Percentiles rank a stretch among this genome's conserved stretches.
Evolutionary conservation across 2,113 vertebrate species (phyloP).

Genomic region (Crocuta crocuta): DNA sequence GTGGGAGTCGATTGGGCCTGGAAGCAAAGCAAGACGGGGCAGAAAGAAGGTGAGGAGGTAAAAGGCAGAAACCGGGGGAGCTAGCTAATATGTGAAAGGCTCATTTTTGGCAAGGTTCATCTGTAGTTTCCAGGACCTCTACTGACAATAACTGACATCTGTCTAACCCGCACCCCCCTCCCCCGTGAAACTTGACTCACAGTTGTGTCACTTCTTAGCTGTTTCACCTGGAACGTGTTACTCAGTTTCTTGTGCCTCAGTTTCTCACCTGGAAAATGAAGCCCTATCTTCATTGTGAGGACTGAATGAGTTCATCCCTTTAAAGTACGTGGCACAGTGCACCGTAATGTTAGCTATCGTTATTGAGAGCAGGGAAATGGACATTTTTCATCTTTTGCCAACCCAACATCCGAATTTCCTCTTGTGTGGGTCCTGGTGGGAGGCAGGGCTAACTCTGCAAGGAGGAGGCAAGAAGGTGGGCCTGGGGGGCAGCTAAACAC

Average conservation of each 20-base stretch:
- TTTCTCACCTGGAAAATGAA: background rate
- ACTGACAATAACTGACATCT: background rate
- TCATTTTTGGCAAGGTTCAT: background rate
- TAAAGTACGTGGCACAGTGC: background rate
- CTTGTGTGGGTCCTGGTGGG: background rate
- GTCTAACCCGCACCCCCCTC: too few relatives aligned
- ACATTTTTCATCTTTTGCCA: background rate
- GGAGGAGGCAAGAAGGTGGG: background rate
- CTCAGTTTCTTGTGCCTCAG: background rate
- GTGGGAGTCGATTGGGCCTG: background rate
- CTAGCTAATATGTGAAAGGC: too few relatives aligned
- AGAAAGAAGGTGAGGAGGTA: background rate
- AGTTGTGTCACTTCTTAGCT: background rate
- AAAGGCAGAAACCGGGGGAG: rapidly evolving
- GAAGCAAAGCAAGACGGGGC: background rate
- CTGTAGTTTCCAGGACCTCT: background rate
- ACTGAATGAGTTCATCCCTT: background rate
- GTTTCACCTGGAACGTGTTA: too few relatives aligned
- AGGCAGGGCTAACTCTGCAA: background rate
- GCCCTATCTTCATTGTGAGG: background rate
- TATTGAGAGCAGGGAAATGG: background rate
- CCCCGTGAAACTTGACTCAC: background rate
- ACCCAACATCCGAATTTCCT: background rate
- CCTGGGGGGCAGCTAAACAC: background rate
- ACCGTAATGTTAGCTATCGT: background rate